A percentile compares a stretch with the other conserved stretches of the same genome.
These are phyloP conservation scores for Lathronympha strigana DNA, from an alignment of 2,888 invertebrate genomes.

Conservation along the genomic window DNA sequence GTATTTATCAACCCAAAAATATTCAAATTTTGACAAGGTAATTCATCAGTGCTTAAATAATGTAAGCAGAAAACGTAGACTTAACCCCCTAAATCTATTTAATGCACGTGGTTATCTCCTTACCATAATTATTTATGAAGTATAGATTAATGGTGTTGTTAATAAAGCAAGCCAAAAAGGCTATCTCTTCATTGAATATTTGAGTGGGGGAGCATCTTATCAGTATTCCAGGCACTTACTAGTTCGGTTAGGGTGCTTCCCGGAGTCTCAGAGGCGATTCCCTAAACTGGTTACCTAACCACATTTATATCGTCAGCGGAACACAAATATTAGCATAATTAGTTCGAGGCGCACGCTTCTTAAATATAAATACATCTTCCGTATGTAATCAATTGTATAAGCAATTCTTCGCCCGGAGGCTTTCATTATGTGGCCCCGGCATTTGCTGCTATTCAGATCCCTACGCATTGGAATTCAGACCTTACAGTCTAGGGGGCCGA, in stretches of 20 bases:
- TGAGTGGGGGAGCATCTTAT: slow-evolving; percentile 58
- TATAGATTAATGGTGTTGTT: slow-evolving; percentile 57
- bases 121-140: slow-evolving; percentile 43
- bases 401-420: slow-evolving; percentile 47
- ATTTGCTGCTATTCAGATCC: slow-evolving; percentile 39
- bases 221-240: slow-evolving; percentile 74
- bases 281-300: slow-evolving; percentile 79
- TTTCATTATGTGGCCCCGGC: slow-evolving; percentile 36
- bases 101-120: slow-evolving; percentile 32
- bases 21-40: background rate
- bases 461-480: slow-evolving; percentile 38
- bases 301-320: slow-evolving; percentile 73
- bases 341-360: slow-evolving; percentile 63
- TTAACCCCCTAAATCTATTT: slow-evolving; percentile 23
- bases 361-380: slow-evolving; percentile 58
- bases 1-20: too few species aligned
- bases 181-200: slow-evolving; percentile 69
- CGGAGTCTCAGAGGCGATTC: slow-evolving; percentile 73
- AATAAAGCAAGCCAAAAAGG: slow-evolving; percentile 62
- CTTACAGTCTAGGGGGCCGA: slow-evolving; percentile 37
- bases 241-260: slow-evolving; percentile 72
- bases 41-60: background rate
- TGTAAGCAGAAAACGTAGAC: background rate
- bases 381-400: slow-evolving; percentile 53
- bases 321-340: slow-evolving; percentile 79